Evolutionary conservation across 2,797 vertebrate species (phyloP).

Genomic region (Coendou prehensilis): DNA sequence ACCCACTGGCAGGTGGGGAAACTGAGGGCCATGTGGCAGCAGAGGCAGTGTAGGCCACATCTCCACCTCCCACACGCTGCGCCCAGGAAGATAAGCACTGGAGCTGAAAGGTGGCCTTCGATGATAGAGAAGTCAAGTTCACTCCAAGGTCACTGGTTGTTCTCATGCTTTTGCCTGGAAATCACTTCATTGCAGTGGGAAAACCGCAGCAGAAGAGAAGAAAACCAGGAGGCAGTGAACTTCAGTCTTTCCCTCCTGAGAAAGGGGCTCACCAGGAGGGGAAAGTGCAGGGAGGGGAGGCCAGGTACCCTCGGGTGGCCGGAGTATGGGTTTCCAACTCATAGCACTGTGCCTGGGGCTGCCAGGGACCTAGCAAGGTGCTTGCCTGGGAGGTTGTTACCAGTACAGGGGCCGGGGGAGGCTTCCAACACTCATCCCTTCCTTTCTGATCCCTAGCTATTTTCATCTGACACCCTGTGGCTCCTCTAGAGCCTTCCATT

Average conservation of each 20-base stretch:
- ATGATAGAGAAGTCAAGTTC: background rate
- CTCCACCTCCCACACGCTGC: background rate
- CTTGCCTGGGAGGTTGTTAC: background rate
- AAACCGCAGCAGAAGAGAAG: conserved; percentile 79
- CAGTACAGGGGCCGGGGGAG: no score
- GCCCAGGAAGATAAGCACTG: background rate
- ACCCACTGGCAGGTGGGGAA: background rate
- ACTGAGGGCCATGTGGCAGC: accelerated
- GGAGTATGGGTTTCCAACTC: background rate
- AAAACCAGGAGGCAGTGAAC: conserved; percentile 56
- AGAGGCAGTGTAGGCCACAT: accelerated
- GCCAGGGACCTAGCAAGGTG: background rate
- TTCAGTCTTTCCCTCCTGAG: background rate
- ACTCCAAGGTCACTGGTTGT: background rate
- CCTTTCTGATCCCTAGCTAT: background rate
- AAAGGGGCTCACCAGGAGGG: background rate
- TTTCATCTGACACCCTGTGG: background rate
- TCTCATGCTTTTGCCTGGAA: background rate
- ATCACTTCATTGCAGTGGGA: conserved; percentile 85
- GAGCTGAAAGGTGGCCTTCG: accelerated
- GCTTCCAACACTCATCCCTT: background rate
- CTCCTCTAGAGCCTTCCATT: background rate
- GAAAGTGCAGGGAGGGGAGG: background rate
- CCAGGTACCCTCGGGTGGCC: background rate
- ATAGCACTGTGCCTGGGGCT: background rate